Conservation (phyloP, 2,888 invertebrate species). For the Malthinus flaveolus region DNA sequence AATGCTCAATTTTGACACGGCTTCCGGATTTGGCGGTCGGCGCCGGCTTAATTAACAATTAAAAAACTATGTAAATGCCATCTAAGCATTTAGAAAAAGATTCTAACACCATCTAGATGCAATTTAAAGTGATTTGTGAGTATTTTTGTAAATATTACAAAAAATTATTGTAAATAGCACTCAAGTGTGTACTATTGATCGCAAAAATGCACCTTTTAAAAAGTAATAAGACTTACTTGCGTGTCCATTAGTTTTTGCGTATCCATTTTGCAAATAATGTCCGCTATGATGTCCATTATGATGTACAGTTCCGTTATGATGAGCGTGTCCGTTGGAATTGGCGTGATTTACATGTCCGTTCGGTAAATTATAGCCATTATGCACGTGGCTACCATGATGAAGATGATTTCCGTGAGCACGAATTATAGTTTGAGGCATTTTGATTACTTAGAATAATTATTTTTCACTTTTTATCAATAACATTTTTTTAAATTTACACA, state of each 20-base stretch:
- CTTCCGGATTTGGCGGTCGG: too few relatives aligned
- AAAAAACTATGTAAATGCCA: too few relatives aligned
- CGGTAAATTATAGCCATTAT: constrained; percentile 21
- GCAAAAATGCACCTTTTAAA: too few relatives aligned
- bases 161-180: too few relatives aligned
- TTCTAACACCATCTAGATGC: too few relatives aligned
- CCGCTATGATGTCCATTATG: constrained; percentile 41
- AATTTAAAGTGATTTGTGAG: too few relatives aligned
- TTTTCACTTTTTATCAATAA: neutral
- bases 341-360: constrained; percentile 38
- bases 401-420: constrained; percentile 36
- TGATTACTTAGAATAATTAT: constrained; percentile 9
- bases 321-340: constrained; percentile 36
- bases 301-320: constrained; percentile 34
- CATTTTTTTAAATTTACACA: neutral
- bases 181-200: too few relatives aligned
- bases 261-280: constrained; percentile 40
- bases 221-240: constrained; percentile 40
- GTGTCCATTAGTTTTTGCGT: constrained; percentile 48
- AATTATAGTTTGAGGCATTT: constrained; percentile 44
- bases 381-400: constrained; percentile 12
- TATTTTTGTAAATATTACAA: too few relatives aligned
- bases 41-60: too few relatives aligned
- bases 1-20: too few relatives aligned
- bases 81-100: too few relatives aligned